Evolutionary conservation across 2,113 vertebrate species (phyloP).

Genomic region (Percina caprodes): DNA sequence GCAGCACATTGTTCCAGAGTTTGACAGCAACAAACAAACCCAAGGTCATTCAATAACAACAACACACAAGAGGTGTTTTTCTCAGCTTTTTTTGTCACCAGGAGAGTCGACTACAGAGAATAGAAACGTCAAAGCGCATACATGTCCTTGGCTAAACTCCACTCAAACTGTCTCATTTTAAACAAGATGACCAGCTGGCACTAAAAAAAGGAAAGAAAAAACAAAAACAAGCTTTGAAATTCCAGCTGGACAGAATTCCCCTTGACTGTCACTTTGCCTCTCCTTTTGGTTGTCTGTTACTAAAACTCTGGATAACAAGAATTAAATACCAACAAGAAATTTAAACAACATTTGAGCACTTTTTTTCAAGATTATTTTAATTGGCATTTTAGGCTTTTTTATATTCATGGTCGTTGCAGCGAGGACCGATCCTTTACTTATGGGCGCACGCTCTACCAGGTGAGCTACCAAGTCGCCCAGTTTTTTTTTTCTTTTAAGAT

Average conservation of each 20-base stretch:
- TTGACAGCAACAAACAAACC: conserved; percentile 59
- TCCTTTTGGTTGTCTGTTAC: background rate
- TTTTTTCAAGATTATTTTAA: too few relatives aligned
- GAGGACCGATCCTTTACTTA: too few relatives aligned
- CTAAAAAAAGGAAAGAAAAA: conserved; percentile 1
- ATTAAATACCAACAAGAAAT: background rate
- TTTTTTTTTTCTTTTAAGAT: conserved; percentile 21
- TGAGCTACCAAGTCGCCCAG: too few relatives aligned
- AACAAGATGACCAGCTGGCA: conserved; percentile 44
- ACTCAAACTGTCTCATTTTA: conserved; percentile 29
- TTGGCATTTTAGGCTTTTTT: too few relatives aligned
- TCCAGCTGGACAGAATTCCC: conserved; percentile 34
- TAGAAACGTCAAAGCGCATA: conserved; percentile 21
- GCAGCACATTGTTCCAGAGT: conserved; percentile 40
- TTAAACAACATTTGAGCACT: conserved; percentile 44
- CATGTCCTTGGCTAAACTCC: conserved; percentile 59
- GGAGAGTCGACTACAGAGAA: conserved; percentile 46
- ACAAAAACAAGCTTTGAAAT: conserved; percentile 30
- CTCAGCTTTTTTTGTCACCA: conserved; percentile 21
- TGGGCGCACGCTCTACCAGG: too few relatives aligned
- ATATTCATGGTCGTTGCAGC: too few relatives aligned
- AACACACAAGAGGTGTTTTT: conserved; percentile 31
- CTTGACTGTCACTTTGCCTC: conserved; percentile 13
- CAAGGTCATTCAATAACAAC: conserved; percentile 63
- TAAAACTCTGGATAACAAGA: conserved; percentile 20